phyloP scores from a whole-genome alignment of 2,113 vertebrate species.

The Crypturellus undulatus region DNA sequence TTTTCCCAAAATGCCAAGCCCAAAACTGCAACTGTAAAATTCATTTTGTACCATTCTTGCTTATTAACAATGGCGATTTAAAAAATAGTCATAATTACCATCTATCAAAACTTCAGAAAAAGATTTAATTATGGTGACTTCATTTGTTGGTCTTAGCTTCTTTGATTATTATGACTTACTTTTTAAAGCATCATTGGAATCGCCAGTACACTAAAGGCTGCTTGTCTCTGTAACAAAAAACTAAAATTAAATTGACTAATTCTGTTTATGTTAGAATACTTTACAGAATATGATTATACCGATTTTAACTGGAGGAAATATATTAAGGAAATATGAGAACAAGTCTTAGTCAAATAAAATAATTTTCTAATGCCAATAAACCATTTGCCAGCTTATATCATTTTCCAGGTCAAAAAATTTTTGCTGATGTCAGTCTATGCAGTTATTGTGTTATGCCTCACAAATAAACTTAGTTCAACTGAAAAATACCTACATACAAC shows the following conservation, averaged over 20 bases:
- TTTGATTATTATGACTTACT: background rate
- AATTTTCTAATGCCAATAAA: background rate
- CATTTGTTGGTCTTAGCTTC: background rate
- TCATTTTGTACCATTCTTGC: background rate
- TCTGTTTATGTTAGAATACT: background rate
- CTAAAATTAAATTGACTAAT: background rate
- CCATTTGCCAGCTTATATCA: background rate
- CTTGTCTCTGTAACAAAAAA: background rate
- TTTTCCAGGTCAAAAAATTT: background rate
- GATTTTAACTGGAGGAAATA: background rate
- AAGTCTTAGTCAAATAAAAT: background rate
- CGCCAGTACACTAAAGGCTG: background rate
- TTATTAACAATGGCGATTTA: slow-evolving; percentile 8
- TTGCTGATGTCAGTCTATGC: background rate
- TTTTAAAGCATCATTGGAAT: background rate
- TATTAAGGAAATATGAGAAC: background rate
- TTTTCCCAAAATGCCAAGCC: slow-evolving; percentile 15
- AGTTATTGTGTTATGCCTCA: background rate
- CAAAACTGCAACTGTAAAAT: background rate
- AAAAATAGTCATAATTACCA: background rate
- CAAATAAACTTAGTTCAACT: background rate
- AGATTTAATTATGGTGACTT: background rate
- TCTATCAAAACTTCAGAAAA: background rate
- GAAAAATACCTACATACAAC: background rate
- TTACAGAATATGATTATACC: background rate